A percentile compares a stretch with the other conserved stretches of the same genome.
Conservation (phyloP, 2,113 vertebrate genomes). For the Periophthalmodon schlosseri region DNA sequence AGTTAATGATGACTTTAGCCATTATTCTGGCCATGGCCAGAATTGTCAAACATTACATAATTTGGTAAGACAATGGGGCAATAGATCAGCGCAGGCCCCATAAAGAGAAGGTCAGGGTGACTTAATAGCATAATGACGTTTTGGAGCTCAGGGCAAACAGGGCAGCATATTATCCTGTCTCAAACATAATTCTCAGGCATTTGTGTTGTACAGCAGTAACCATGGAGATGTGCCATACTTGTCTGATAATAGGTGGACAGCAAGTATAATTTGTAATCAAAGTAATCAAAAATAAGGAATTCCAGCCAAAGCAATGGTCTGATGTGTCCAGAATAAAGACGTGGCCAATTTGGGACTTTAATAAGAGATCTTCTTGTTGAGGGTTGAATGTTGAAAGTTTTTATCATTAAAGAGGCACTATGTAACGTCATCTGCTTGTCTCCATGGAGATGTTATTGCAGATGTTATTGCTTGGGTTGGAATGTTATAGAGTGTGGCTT, state of each 20-base stretch:
- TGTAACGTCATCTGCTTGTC: too few relatives aligned
- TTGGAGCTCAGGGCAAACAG: neutral
- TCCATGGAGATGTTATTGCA: too few relatives aligned
- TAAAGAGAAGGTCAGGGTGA: conserved; percentile 8
- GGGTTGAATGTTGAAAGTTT: neutral
- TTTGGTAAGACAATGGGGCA: neutral
- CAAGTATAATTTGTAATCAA: neutral
- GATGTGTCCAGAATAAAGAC: too few relatives aligned
- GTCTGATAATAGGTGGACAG: neutral
- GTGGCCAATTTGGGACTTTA: too few relatives aligned
- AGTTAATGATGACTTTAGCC: neutral
- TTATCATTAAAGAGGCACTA: neutral
- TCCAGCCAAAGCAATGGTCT: too few relatives aligned
- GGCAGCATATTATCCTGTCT: neutral
- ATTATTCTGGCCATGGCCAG: neutral
- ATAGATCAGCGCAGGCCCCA: neutral
- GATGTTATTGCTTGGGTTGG: too few relatives aligned
- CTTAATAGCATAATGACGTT: neutral
- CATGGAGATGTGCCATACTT: neutral
- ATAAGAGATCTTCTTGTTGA: neutral
- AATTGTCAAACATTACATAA: neutral
- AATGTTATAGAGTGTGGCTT: too few relatives aligned
- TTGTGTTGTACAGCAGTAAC: neutral
- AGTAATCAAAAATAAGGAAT: neutral
- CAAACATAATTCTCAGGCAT: neutral